Percentiles rank a stretch among this genome's conserved stretches.
Evolutionary conservation across 2,888 invertebrate genomes (phyloP).

Genomic region (Drosophila stalkeri): DNA sequence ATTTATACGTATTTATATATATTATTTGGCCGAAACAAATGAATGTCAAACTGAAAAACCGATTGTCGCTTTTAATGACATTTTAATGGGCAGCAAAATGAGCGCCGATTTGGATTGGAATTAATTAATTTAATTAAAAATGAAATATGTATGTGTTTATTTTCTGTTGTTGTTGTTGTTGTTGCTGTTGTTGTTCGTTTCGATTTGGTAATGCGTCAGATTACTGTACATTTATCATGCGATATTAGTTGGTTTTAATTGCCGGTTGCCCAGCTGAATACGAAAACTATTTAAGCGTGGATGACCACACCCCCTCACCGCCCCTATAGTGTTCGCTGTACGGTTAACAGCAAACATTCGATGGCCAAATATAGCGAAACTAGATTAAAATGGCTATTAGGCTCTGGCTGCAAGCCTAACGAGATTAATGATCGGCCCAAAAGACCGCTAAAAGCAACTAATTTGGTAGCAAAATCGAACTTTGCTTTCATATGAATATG

Average conservation of each 20-base stretch:
- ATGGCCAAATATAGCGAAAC: slow-evolving; percentile 37
- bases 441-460: slow-evolving; percentile 13
- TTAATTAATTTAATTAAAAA: slow-evolving; percentile 72
- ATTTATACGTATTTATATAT: not conserved
- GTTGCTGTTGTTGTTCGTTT: not conserved
- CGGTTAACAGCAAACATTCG: not conserved
- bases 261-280: slow-evolving; percentile 26
- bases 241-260: slow-evolving; percentile 62
- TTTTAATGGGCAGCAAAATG: slow-evolving; percentile 74
- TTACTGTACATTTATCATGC: slow-evolving; percentile 45
- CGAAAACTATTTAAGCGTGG: slow-evolving; percentile 27
- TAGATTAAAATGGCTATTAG: slow-evolving; percentile 42
- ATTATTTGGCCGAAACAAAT: slow-evolving; percentile 8
- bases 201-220: slow-evolving; percentile 7
- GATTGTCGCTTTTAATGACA: slow-evolving; percentile 70
- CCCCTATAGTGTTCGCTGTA: not conserved
- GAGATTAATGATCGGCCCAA: slow-evolving; percentile 44
- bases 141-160: slow-evolving; percentile 36
- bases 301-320: slow-evolving; percentile 3
- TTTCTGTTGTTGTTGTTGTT: slow-evolving; percentile 2
- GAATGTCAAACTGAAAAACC: slow-evolving; percentile 33
- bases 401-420: not conserved
- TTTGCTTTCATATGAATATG: not conserved
- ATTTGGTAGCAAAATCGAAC: slow-evolving; percentile 3
- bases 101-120: slow-evolving; percentile 56